Percentiles rank a stretch among this genome's conserved stretches.
Conservation (phyloP, 2,113 vertebrate genomes). For the human (Homo sapiens) region DNA sequence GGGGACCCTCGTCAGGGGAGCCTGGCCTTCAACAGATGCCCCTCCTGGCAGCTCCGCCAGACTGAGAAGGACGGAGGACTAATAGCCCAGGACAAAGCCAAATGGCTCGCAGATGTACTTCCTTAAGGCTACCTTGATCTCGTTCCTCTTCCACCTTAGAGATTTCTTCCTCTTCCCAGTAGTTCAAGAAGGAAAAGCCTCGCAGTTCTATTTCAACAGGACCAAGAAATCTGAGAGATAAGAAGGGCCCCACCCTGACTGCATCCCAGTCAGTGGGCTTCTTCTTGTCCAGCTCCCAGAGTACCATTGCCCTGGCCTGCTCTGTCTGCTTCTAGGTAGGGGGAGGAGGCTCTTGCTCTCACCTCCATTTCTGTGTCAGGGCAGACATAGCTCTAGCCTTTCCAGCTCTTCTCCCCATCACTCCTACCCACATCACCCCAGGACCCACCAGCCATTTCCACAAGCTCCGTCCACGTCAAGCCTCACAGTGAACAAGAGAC, state of each 20-base stretch:
- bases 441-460: not conserved
- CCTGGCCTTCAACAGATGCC: not conserved
- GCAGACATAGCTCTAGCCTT: not conserved
- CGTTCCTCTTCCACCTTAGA: not conserved
- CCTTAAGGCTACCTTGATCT: not conserved
- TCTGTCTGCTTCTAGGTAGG: not conserved
- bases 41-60: not conserved
- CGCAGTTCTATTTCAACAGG: not conserved
- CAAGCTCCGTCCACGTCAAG: not conserved
- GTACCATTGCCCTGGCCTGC: not conserved
- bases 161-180: not conserved
- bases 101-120: not conserved
- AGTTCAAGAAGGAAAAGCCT: slow-evolving; percentile 10
- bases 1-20: not conserved
- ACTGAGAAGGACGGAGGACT: not conserved
- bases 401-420: not conserved
- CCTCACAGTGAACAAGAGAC: not conserved
- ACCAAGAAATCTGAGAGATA: not conserved
- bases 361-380: not conserved
- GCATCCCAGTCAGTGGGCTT: not conserved
- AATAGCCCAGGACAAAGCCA: not conserved
- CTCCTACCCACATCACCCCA: not conserved
- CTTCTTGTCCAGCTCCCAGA: not conserved
- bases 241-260: not conserved
- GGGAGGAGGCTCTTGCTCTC: not conserved